Conservation (phyloP, 2,797 vertebrate genomes). For the Austrolebias charrua region DNA sequence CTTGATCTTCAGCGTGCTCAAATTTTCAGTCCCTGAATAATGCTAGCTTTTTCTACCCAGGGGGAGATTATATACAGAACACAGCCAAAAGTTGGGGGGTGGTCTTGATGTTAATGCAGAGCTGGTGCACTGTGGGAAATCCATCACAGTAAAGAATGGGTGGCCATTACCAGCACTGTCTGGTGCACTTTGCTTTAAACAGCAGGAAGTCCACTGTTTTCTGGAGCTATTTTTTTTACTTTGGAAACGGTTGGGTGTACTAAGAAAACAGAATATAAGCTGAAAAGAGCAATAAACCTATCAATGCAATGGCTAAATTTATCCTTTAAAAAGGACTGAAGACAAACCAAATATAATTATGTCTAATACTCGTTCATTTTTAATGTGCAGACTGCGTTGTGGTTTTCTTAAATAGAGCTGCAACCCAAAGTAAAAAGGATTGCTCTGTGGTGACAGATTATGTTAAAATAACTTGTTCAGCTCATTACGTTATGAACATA, state of each 20-base stretch:
- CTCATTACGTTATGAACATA: not conserved
- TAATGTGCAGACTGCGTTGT: not conserved
- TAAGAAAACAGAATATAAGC: not conserved
- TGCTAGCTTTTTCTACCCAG: conserved; percentile 45
- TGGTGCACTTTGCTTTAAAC: conserved; percentile 28
- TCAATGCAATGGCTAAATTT: not conserved
- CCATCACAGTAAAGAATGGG: conserved; percentile 42
- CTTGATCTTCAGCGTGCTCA: conserved; percentile 26
- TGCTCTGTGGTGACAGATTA: not conserved
- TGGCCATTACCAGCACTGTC: conserved; percentile 27
- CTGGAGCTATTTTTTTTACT: not conserved
- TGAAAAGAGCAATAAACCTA: not conserved
- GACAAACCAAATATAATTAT: not conserved
- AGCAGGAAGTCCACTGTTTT: conserved; percentile 14
- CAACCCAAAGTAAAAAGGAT: not conserved
- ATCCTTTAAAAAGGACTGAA: not conserved
- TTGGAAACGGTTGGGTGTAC: conserved; percentile 8
- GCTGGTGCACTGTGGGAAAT: conserved; percentile 33
- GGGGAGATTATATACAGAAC: conserved; percentile 44
- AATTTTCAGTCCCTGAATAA: conserved; percentile 62
- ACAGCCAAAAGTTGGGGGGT: conserved; percentile 41
- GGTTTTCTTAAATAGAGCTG: not conserved
- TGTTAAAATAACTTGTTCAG: not conserved
- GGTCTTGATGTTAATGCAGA: conserved; percentile 28
- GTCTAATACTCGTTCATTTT: not conserved